Base-by-base conservation (phyloP, 1,140 invertebrate species). In the Bradysia coprophila region DNA sequence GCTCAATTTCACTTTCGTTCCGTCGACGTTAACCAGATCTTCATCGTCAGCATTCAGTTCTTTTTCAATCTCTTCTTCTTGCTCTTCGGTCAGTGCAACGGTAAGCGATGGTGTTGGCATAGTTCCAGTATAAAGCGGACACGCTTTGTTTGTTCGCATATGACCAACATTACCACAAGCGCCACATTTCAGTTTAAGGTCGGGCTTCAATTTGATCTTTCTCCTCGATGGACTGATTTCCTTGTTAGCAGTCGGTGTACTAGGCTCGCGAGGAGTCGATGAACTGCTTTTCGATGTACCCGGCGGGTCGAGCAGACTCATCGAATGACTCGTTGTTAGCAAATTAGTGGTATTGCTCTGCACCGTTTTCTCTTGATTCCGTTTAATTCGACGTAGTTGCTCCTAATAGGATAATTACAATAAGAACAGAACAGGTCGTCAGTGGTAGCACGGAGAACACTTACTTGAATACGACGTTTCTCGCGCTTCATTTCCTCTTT, bases 401-500 rank as follows among this genome's bases (percentile, higher is more conserved):
- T 98, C 95, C 63, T 66, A 28, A 28, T 23, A 24, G n/a, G n/a
- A n/a, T n/a, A n/a, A n/a, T n/a, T n/a, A n/a, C n/a, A n/a, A n/a
- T n/a, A n/a, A n/a, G n/a, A n/a, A n/a, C n/a, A n/a, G n/a, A n/a
- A n/a, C n/a, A n/a, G n/a, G n/a, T n/a, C n/a, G n/a, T n/a, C n/a
- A n/a, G n/a, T n/a, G n/a, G n/a, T n/a, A n/a, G n/a, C n/a, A n/a
- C n/a, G n/a, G n/a, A n/a, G n/a, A n/a, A n/a, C n/a, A n/a, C n/a
- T 20, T 33, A 65, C 62, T 54, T 99, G 96, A 46, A 98, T 81
- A 43, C 95, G 74, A 16, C 92, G 66, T 54, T 96, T 94, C 56
- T 98, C 95, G 39, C 90, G 71, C 52, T 95, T 92, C 81, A 93
- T 93, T 56, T 95, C 90, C 60, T 95, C 89, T 53, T 93, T 93